A percentile compares a stretch with the other conserved stretches of the same genome.
Evolutionary conservation across 1,140 invertebrate species (phyloP).

Genomic region (Maconellicoccus hirsutus): DNA sequence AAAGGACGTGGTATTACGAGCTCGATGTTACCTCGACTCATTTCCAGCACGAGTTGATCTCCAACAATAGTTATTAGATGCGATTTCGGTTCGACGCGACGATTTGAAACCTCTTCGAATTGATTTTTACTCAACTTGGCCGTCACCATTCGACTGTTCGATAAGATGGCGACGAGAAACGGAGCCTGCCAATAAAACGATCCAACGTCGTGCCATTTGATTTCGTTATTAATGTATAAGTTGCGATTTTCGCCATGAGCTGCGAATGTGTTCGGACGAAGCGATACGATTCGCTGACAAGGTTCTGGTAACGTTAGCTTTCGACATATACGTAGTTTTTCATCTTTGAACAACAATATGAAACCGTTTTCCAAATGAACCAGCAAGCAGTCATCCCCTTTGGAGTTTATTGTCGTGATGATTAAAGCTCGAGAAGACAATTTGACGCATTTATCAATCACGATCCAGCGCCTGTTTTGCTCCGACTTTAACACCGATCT

Average conservation of each 20-base stretch:
- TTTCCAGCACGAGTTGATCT: constrained; percentile 66
- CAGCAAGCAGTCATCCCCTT: neutral
- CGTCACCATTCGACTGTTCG: constrained; percentile 24
- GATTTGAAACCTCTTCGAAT: neutral
- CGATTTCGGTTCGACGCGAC: constrained; percentile 7
- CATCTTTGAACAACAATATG: neutral
- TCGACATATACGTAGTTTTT: neutral
- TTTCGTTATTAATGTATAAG: neutral
- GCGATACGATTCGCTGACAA: neutral
- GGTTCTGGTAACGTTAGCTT: neutral
- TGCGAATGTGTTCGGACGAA: neutral
- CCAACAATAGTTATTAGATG: constrained; percentile 46
- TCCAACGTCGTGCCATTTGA: neutral
- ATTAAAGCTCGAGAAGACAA: neutral
- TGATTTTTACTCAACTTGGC: neutral
- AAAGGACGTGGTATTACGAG: constrained; percentile 69
- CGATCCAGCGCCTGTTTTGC: neutral
- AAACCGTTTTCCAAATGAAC: neutral
- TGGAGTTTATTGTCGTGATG: neutral
- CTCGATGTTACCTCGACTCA: constrained; percentile 87
- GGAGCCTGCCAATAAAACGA: neutral
- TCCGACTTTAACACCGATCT: neutral
- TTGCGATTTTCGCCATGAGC: neutral
- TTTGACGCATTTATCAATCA: neutral
- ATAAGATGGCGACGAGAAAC: constrained; percentile 25